A percentile compares a stretch with the other conserved stretches of the same genome.
phyloP scores from a whole-genome alignment of 2,113 vertebrate species.

The Poicephalus gulielmi region DNA sequence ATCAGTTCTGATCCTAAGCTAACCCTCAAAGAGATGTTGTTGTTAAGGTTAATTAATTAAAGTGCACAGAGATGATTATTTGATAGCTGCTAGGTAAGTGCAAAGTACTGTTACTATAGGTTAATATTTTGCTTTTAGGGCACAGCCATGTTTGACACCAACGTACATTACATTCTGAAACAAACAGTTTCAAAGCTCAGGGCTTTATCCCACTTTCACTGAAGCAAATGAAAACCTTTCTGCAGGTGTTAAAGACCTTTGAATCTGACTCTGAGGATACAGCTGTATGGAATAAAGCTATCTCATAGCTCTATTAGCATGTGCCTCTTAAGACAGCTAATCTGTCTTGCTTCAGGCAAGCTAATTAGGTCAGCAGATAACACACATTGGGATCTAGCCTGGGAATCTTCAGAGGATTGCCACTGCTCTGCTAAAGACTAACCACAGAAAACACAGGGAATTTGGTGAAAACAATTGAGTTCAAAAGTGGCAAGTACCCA shows the following conservation, averaged over 20 bases:
- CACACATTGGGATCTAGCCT: background rate
- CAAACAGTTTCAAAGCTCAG: slow-evolving; percentile 10
- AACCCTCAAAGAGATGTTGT: slow-evolving; percentile 17
- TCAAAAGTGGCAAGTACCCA: background rate
- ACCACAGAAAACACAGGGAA: background rate
- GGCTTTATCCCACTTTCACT: background rate
- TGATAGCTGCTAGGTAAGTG: slow-evolving; percentile 46
- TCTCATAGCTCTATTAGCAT: slow-evolving; percentile 13
- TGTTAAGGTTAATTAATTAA: slow-evolving; percentile 67
- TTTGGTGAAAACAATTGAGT: background rate
- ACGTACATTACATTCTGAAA: background rate
- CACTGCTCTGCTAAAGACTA: background rate
- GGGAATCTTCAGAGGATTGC: background rate
- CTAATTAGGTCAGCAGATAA: slow-evolving; percentile 24
- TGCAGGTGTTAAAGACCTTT: background rate
- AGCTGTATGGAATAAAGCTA: background rate
- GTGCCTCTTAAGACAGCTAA: slow-evolving; percentile 6
- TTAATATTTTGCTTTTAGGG: slow-evolving; percentile 45
- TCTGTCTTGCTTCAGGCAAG: slow-evolving; percentile 12
- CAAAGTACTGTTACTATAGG: slow-evolving; percentile 22
- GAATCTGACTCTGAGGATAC: background rate
- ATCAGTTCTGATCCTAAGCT: slow-evolving; percentile 25
- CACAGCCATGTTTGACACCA: background rate
- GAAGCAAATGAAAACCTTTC: background rate
- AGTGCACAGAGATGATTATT: slow-evolving; percentile 38